Base-by-base conservation (phyloP, 1,140 invertebrate genomes). In the Cephus cinctus region DNA sequence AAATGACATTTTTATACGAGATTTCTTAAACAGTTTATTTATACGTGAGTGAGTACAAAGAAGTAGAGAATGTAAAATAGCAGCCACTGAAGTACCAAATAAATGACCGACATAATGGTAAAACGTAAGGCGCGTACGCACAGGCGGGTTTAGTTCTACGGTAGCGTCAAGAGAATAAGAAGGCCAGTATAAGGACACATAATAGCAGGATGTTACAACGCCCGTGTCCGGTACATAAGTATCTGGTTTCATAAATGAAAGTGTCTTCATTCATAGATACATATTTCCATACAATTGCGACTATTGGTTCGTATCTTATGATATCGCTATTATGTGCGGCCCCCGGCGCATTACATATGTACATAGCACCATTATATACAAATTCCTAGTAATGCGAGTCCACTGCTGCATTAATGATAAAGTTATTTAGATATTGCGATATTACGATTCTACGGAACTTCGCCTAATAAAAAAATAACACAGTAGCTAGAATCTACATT, bases 241-340 rank as follows among this genome's bases (percentile, higher is more conserved):
- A 71, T 71, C 67, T 71, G 66, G 61, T 74, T 74, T 73, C 70
- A 73, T 74, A 74, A 73, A 74, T 69, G 71, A 74, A 73, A 74
- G 70, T 74, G 70, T 74, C 71, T 74, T 74, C 69, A 74, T 74
- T 73, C 70, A 74, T 73, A 74, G 71, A 74, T 69, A 71, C 63
- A 72, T 74, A 74, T 74, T 74, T 74, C 71, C 71, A 74, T 74
- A 74, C 71, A 74, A 74, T 74, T 69, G 71, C 63, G 52, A 54
- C 63, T 71, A 71, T 71, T 73, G 69, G 67, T 66, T 66, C 60
- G 62, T 73, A 71, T 69, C 67, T 73, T 69, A 70, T 69, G 61
- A 71, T 72, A 73, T 69, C 67, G 63, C 57, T 61, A 69, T 71
- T 66, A 71, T 70, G 59, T 67, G 56, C 58, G 54, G 58, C 32